Evolutionary conservation across 2,113 vertebrate genomes (phyloP), one percentile per base, ranked within the genome.

Genomic region (Oreochromis aureus): DNA sequence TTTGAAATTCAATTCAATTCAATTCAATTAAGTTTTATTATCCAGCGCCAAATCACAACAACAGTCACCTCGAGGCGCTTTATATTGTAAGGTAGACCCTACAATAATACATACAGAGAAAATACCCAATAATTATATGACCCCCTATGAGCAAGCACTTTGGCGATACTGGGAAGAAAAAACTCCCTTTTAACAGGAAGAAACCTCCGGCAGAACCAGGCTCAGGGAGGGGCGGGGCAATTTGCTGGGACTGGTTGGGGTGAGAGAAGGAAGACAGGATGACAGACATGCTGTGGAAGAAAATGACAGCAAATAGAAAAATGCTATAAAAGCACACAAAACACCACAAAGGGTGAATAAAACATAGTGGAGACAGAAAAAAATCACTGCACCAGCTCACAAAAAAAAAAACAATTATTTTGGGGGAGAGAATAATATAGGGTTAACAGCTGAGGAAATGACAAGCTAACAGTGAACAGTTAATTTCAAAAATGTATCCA

Each of bases 171-270:
- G 13, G 56, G 56, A 30, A 59, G 24, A 24, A 59, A 16, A 59
- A 59, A 30, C 24, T 59, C 24, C 24, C 24, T 59, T 59, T 59
- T 59, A 59, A 59, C 13, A 16, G 24, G 13, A 59, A 30, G 13
- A 59, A 59, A 59, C 56, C 24, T 58, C 12, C 7, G 0, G 13
- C 24, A 30, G 55, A 30, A 58, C 56, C 56, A 58, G 56, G 24
- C 13, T 59, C 24, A 59, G 13, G 24, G 24, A 59, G 24, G 24
- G 56, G 12, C 7, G 24, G 6, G 55, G 24, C 55, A 13, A 58
- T 16, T 27, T 10, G 56, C 27, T 32, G 13, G 0, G 12, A 27
- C 0, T 0, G 6, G 4, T 58, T 56, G 55, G 6, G 55, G 22
- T 27, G 27, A 8, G 2, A 58, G 1, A 58, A 59, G 56, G 56